Conservation (phyloP, 2,888 invertebrate species). For the Heteropelma amictum region DNA sequence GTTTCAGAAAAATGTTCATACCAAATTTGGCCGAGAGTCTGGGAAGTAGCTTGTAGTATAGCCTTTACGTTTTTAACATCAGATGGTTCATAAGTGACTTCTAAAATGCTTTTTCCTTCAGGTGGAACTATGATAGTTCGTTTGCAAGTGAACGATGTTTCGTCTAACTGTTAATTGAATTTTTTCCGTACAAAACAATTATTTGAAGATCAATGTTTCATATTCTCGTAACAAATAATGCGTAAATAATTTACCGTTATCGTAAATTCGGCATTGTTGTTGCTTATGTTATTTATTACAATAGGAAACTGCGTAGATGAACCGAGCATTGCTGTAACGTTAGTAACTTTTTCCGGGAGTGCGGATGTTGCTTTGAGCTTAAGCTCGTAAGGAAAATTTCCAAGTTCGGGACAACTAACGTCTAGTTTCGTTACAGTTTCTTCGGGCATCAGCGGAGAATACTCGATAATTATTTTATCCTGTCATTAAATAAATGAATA, state of each 20-base stretch:
- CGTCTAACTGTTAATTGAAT: conserved; percentile 57
- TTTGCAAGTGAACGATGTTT: conserved; percentile 59
- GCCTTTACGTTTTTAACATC: conserved; percentile 58
- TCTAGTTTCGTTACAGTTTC: conserved; percentile 56
- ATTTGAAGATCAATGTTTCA: neutral
- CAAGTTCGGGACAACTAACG: conserved; percentile 60
- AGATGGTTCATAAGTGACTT: conserved; percentile 65
- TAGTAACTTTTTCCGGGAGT: conserved; percentile 59
- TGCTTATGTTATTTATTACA: conserved; percentile 58
- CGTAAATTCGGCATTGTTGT: conserved; percentile 51
- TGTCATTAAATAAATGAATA: too few relatives aligned
- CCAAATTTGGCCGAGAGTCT: conserved; percentile 64
- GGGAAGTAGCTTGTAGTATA: conserved; percentile 60
- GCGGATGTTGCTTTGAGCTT: conserved; percentile 61
- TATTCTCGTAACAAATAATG: neutral
- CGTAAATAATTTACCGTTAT: conserved; percentile 57
- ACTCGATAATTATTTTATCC: conserved; percentile 61
- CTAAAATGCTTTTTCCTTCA: conserved; percentile 44
- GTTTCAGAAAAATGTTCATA: conserved; percentile 39
- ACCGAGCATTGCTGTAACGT: conserved; percentile 62
- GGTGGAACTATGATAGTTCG: conserved; percentile 51
- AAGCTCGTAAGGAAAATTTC: conserved; percentile 66
- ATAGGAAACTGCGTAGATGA: conserved; percentile 57
- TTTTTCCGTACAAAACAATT: neutral
- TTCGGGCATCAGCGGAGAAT: conserved; percentile 61